A percentile compares a stretch with the other conserved stretches of the same genome.
Evolutionary conservation across 2,113 vertebrate species (phyloP).

Genomic region (Tapirus terrestris): DNA sequence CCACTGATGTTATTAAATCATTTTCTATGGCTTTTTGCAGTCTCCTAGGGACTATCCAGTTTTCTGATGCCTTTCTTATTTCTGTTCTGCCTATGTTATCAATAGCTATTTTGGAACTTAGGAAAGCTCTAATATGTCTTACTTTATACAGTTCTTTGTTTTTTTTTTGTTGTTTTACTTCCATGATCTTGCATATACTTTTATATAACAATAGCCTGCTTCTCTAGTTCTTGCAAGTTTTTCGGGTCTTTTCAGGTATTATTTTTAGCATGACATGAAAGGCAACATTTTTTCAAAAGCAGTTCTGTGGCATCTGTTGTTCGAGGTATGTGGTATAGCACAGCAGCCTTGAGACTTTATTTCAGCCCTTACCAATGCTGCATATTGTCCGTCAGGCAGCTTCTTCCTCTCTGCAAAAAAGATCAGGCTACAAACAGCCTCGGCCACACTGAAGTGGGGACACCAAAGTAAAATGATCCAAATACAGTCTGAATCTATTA

Average conservation of each 20-base stretch:
- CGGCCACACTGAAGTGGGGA: not conserved
- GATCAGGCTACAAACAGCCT: slow-evolving; percentile 36
- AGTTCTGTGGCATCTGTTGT: slow-evolving; percentile 8
- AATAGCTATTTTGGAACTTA: slow-evolving; percentile 22
- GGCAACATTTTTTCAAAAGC: not conserved
- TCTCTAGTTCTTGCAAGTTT: slow-evolving; percentile 2
- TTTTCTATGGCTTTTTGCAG: not conserved
- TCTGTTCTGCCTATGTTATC: slow-evolving; percentile 19
- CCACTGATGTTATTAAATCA: not conserved
- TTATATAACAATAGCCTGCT: slow-evolving; percentile 12
- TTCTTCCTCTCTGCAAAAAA: not conserved
- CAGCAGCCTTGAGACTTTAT: not conserved
- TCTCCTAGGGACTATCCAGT: not conserved
- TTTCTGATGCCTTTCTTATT: not conserved
- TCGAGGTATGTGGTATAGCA: not conserved
- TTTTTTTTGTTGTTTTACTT: not conserved
- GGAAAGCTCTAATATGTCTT: not conserved
- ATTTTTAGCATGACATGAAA: slow-evolving; percentile 54
- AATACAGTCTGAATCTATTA: slow-evolving; percentile 8
- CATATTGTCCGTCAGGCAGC: not conserved
- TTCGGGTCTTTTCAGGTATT: slow-evolving; percentile 2
- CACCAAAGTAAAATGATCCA: not conserved
- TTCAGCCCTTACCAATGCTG: not conserved
- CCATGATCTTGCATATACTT: slow-evolving; percentile 4
- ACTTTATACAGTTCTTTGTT: not conserved